phyloP scores from a whole-genome alignment of 2,888 invertebrate species.

The Drosophila differens region DNA sequence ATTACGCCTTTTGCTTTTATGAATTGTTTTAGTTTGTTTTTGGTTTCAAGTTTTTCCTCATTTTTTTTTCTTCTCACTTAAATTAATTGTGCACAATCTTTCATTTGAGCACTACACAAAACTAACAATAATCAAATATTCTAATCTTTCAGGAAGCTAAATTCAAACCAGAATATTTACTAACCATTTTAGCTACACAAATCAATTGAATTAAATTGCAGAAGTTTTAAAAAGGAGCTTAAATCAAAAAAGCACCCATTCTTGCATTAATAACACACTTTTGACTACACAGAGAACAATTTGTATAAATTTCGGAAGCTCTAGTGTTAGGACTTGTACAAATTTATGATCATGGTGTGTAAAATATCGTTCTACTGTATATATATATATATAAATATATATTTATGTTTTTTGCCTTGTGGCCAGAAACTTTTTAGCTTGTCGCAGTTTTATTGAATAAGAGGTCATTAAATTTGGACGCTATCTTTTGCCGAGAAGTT shows the following conservation, averaged over 20 bases:
- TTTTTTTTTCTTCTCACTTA: not conserved
- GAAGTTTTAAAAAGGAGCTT: not conserved
- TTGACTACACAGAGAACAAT: not conserved
- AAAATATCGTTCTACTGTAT: not conserved
- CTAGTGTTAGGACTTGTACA: not conserved
- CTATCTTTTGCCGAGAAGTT: slow-evolving; percentile 75
- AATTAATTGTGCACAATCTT: not conserved
- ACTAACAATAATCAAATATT: slow-evolving; percentile 14
- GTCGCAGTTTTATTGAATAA: slow-evolving; percentile 78
- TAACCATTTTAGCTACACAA: not conserved
- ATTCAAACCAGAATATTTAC: not conserved
- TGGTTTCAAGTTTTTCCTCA: slow-evolving; percentile 4
- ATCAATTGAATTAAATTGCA: not conserved
- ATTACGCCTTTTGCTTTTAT: slow-evolving; percentile 17
- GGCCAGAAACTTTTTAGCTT: slow-evolving; percentile 55
- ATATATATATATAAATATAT: not conserved
- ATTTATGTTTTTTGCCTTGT: not conserved
- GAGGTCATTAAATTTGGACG: slow-evolving; percentile 81
- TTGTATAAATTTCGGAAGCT: not conserved
- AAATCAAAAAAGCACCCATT: not conserved
- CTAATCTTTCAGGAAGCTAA: not conserved
- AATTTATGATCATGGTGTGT: not conserved
- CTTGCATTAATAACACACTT: not conserved
- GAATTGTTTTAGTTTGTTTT: slow-evolving; percentile 15
- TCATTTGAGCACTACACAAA: not conserved